Evolutionary conservation across 2,113 vertebrate genomes (phyloP).

Genomic region (Herpetotheres cachinnans): DNA sequence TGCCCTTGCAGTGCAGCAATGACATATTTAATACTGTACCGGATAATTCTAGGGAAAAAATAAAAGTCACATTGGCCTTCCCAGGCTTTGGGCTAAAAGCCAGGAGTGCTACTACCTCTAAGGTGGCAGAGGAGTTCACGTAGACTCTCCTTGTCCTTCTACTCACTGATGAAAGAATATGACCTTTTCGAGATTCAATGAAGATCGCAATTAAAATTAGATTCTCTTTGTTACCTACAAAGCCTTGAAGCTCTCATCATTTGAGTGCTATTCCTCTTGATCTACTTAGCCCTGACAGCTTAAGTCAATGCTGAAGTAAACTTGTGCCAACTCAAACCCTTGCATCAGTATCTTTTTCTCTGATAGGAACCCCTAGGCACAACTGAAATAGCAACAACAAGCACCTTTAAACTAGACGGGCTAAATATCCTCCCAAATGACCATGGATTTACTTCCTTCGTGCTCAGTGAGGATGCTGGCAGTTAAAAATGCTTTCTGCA

Average conservation of each 20-base stretch:
- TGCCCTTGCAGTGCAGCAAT: not conserved
- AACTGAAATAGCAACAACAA: not conserved
- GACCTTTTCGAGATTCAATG: slow-evolving; percentile 5
- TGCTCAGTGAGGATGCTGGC: not conserved
- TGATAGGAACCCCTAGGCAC: not conserved
- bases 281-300: not conserved
- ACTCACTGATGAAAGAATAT: not conserved
- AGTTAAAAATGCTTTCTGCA: not conserved
- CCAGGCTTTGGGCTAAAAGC: not conserved
- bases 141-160: not conserved
- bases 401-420: not conserved
- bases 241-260: not conserved
- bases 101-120: not conserved
- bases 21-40: not conserved
- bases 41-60: not conserved
- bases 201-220: slow-evolving; percentile 15
- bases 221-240: not conserved
- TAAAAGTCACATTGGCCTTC: not conserved
- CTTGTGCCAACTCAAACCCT: not conserved
- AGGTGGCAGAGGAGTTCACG: not conserved
- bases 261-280: not conserved
- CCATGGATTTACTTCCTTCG: not conserved
- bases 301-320: not conserved
- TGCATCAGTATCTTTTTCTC: not conserved
- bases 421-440: not conserved